Evolutionary conservation across 2,113 vertebrate genomes (phyloP), one percentile per base, ranked within the genome.

Genomic region (Myocastor coypus): DNA sequence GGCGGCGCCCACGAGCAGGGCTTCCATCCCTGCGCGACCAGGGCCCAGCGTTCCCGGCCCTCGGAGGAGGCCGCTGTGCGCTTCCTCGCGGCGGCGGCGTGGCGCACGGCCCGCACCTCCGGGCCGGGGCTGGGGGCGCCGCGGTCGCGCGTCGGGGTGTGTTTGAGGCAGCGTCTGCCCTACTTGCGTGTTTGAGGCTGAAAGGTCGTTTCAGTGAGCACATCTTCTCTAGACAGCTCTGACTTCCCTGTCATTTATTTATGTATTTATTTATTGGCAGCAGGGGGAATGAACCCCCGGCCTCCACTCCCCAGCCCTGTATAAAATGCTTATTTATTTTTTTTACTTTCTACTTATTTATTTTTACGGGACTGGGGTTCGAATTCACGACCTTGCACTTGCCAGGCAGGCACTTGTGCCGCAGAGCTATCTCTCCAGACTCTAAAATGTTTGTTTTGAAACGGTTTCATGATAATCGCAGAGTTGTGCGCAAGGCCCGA

Each of bases 151-250:
- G 64, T 89, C 42, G 42, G 69, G 75, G 88, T 73, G 12, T 64
- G 84, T 82, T 57, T 52, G 94, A 69, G 61, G 71, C 66, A 63
- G 71, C 32, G 63, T 59, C 28, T 61, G 42, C 75, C 83, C 87
- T 96, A 94, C 88, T 92, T 96, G 90, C 94, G 30, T 91, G 71
- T 75, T 96, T 93, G 87, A 95, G 94, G 17, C 42, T 69, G 40
- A 94, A 96, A 59, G 87, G 82, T 28, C 71, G 34, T 85, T 84
- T 69, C 85, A 75, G 66, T 93, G 89, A 93, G 89, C 55, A 30
- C 61, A 12, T 80, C 73, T 92, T 75, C 37, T 96, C 37, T n/a
- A 73, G 50, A 75, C 30, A 14, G 19, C 63, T 64, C 93, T 3
- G 17, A 34, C 66, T 1, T 61, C 24, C 22, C n/a, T n/a, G n/a